Percentiles rank a stretch among this genome's conserved stretches.
Conservation (phyloP, 1,140 invertebrate species). For the Rhyacophila brunnea region DNA sequence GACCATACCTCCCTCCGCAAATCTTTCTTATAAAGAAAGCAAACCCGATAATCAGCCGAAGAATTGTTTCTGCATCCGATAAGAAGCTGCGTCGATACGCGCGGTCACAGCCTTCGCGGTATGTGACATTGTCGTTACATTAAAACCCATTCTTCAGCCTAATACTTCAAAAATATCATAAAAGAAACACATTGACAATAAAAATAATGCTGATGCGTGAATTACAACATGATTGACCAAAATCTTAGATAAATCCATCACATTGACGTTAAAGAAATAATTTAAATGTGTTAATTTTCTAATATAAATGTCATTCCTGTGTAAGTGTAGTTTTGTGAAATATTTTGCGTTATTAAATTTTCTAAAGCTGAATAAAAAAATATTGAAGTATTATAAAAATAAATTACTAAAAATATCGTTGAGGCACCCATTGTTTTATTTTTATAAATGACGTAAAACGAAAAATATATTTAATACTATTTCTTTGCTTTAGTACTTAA, state of each 20-base stretch:
- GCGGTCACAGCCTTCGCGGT: neutral
- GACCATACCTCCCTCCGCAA: conserved; percentile 23
- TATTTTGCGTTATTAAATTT: neutral
- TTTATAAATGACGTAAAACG: too few species aligned
- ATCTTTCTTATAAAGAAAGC: conserved; percentile 10
- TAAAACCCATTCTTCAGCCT: neutral
- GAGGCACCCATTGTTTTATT: too few species aligned
- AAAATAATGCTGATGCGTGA: neutral
- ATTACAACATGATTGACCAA: too few species aligned
- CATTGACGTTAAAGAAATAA: too few species aligned
- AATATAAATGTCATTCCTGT: too few species aligned
- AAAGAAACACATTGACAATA: conserved; percentile 4
- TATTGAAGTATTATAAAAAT: too few species aligned
- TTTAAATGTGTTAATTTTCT: too few species aligned
- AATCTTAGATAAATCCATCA: too few species aligned
- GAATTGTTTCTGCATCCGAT: conserved; percentile 3
- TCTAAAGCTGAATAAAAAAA: too few species aligned
- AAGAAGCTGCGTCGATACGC: neutral
- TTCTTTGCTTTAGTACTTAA: too few species aligned
- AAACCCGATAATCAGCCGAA: conserved; percentile 15
- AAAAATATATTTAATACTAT: too few species aligned
- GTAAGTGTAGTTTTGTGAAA: conserved; percentile 5
- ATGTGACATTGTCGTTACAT: neutral
- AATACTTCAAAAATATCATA: conserved; percentile 2
- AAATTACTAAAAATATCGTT: too few species aligned